Base-by-base conservation (phyloP, 2,113 vertebrate species). In the Cynopterus brachyotis region DNA sequence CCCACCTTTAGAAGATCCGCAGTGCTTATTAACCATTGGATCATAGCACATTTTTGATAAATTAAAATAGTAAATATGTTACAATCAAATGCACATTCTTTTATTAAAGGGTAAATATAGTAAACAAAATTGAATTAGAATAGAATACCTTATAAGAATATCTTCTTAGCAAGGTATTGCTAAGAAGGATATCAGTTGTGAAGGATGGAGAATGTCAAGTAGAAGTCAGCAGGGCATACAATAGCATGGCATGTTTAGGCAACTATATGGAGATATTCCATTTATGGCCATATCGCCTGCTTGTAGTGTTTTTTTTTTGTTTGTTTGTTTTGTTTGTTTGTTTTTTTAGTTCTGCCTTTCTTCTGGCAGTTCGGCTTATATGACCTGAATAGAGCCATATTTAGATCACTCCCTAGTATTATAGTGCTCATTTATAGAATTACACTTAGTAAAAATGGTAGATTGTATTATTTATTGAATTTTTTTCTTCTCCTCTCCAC, bases 381-480 rank as follows among this genome's bases (percentile, higher is more conserved):
- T 87, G n/a, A 45, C 19, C 16, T 45, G 5, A 50, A 89, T 59
- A 59, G n/a, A 53, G 6, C 11, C 53, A 17, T 95, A 45, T 47
- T 93, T 92, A 83, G 87, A 93, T 9, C 6, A 86, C 19, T 57
- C 12, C 30, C 35, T 50, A 5, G 35, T 78, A 62, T 73, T 53
- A 79, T 75, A 94, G 83, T 95, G 11, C 12, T 92, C 75, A 92
- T 45, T 24, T 96, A 35, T 53, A 80, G 89, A 85, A 94, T 89
- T 53, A 78, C 67, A 95, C n/a, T 92, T 94, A 94, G 8, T 88
- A n/a, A 53, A 20, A 95, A n/a, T 88, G 35, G 59, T 91, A 75
- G 70, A 45, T 88, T 93, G 11, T 67, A 55, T 37, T 30, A 45
- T 69, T 45, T 92, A 40, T 76, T 73, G 79, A 75, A 72, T 64